Percentiles rank a stretch among this genome's conserved stretches.
These are phyloP conservation scores for Achatina immaculata DNA, from an alignment of 1,140 invertebrate species.

Conservation along the genomic window DNA sequence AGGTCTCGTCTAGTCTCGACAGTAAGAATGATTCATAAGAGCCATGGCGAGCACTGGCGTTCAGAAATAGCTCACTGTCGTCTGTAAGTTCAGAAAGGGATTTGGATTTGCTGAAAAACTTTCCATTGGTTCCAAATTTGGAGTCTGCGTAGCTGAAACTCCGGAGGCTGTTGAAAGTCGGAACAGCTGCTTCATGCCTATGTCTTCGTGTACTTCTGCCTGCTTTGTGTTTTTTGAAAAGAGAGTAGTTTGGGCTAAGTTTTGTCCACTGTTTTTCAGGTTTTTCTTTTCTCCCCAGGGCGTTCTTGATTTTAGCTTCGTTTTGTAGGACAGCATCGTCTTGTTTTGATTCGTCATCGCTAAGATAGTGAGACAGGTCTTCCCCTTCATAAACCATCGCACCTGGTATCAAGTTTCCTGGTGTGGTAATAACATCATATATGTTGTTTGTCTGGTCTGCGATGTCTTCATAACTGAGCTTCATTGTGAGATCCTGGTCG, in stretches of 20 bases:
- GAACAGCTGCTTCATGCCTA: neutral
- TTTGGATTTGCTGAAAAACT: neutral
- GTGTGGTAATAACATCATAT: neutral
- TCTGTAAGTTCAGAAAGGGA: neutral
- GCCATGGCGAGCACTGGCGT: neutral
- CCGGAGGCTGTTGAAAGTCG: constrained; percentile 22
- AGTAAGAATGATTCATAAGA: constrained; percentile 41
- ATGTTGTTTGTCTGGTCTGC: neutral
- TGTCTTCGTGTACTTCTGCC: neutral
- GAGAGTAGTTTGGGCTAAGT: constrained; percentile 17
- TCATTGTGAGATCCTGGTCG: constrained; percentile 13
- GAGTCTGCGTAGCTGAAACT: constrained; percentile 46
- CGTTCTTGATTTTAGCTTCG: neutral
- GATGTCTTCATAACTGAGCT: constrained; percentile 31
- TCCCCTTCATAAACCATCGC: constrained; percentile 41
- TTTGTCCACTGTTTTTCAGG: constrained; percentile 17
- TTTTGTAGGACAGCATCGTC: neutral
- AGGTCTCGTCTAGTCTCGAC: constrained; percentile 19
- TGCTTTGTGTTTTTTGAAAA: neutral
- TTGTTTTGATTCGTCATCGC: constrained; percentile 5
- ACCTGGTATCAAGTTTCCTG: neutral
- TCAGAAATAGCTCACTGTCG: constrained; percentile 32
- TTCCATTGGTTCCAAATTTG: constrained; percentile 36
- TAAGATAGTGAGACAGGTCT: constrained; percentile 42
- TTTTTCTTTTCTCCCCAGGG: neutral